phyloP scores from a whole-genome alignment of 64 coral and sea anemone genomes.

The Dendrophyllia cribrosa region DNA sequence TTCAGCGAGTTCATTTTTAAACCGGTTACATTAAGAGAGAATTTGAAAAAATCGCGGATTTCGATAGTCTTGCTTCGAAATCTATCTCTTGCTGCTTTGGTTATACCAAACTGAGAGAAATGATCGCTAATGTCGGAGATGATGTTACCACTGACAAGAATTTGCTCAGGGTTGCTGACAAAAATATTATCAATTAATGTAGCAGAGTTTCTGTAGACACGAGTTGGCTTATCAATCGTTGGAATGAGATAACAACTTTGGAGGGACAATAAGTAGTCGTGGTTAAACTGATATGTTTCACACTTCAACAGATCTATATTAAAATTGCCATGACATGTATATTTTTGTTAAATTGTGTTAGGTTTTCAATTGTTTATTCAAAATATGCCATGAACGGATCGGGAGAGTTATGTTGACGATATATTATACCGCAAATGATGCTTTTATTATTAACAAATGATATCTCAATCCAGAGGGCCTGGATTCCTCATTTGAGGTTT shows the following conservation, averaged over 20 bases:
- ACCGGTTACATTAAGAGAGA: too few species aligned
- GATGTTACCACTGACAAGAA: too few species aligned
- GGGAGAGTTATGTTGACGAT: constrained; percentile 47
- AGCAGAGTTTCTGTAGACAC: constrained; percentile 21
- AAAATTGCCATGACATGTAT: constrained; percentile 30
- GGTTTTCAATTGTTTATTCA: constrained; percentile 23
- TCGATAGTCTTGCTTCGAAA: too few species aligned
- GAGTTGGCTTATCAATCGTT: constrained; percentile 52
- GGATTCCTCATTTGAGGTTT: constrained; percentile 23
- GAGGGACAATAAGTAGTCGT: constrained; percentile 26
- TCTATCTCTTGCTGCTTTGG: too few species aligned
- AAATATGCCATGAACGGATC: constrained; percentile 8
- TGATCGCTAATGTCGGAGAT: too few species aligned
- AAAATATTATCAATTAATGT: constrained; percentile 60
- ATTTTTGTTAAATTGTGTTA: not conserved
- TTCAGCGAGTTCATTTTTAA: too few species aligned
- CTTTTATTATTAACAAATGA: too few species aligned
- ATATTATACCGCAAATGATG: too few species aligned
- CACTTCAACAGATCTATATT: constrained; percentile 41
- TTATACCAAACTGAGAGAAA: constrained; percentile 25
- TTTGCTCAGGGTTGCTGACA: too few species aligned
- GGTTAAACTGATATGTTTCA: constrained; percentile 16
- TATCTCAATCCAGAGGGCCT: too few species aligned
- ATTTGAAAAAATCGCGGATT: too few species aligned
- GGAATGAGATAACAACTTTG: constrained; percentile 53